Percentiles rank a stretch among this genome's conserved stretches.
These are phyloP conservation scores for Drosophila nigricruria DNA, from an alignment of 2,888 invertebrate species.

Conservation along the genomic window DNA sequence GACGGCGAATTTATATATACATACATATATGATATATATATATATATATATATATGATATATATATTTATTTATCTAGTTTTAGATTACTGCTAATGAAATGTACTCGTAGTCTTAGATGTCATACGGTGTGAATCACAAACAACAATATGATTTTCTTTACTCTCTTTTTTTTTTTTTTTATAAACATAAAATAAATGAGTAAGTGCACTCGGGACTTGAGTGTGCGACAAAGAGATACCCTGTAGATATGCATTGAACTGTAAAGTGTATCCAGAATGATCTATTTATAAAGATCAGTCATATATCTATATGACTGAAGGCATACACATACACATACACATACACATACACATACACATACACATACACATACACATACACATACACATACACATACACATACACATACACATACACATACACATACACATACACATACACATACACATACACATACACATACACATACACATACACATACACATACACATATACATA, in stretches of 20 bases:
- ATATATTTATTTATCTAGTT: constrained; percentile 31
- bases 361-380: not conserved
- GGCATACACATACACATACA: not conserved
- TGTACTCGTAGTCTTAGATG: constrained; percentile 15
- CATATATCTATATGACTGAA: too few species aligned
- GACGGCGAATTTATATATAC: constrained; percentile 10
- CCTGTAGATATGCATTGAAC: not conserved
- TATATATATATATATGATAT: constrained; percentile 4
- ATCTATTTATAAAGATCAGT: too few species aligned
- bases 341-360: not conserved
- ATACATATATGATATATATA: not conserved
- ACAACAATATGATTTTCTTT: not conserved
- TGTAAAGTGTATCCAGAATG: too few species aligned
- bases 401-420: not conserved
- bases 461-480: not conserved
- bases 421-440: not conserved
- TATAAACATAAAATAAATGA: constrained; percentile 1
- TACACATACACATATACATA: not conserved
- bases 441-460: not conserved
- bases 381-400: not conserved
- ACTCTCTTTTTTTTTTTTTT: constrained; percentile 1
- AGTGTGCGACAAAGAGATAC: constrained; percentile 1
- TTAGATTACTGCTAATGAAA: constrained; percentile 6
- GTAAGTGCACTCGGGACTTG: not conserved
- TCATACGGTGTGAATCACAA: constrained; percentile 1